Base-by-base conservation (phyloP, 1,140 invertebrate genomes). In the Aradophagus sp. region DNA sequence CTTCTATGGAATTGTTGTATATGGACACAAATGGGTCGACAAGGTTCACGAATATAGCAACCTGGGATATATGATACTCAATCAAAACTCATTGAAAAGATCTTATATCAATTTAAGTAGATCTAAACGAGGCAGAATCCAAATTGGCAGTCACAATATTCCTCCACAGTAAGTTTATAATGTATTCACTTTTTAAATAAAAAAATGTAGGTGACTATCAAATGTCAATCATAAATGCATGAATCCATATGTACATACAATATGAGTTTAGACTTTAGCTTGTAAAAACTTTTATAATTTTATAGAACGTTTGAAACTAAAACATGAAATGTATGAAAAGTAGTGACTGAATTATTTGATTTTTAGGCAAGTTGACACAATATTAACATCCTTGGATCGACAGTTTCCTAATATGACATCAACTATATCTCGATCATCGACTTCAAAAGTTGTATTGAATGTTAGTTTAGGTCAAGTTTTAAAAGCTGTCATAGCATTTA, bases 21-120 rank as follows among this genome's bases (percentile, higher is more conserved):
- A 95, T 76, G 93, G 92, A 78, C 95, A 96, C 79, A 96, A 95
- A 84, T 97, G 95, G 95, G 94, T 92, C 4, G 95, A 97, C 75
- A 96, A 96, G 83, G 89, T 92, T 45, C 91, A 94, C 73, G 94
- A 96, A 75, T 96, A 95, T 79, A 93, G 94, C 65, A 90, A 90
- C 34, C 87, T 93, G 35, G 93, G 94, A 0, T 89, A 90, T 39
- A 87, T 90, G 13, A 86, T 95, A 32, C 84, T 96, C 0, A 91
- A 89, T 77, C 91, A 93, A 75, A 97, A 96, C 81, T 92, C 91
- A 0, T 84, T 96, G 6, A 94, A 95, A 83, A 88, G 95, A 53
- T 94, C 94, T 0, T 93, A 94, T 58, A 90, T 89, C 20, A 91
- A 90, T 70, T 88, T 89, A n/a, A 89, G 89, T 34, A 91, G 91